Evolutionary conservation across 2,888 invertebrate genomes (phyloP).

Genomic region (Myopa tessellatipennis): DNA sequence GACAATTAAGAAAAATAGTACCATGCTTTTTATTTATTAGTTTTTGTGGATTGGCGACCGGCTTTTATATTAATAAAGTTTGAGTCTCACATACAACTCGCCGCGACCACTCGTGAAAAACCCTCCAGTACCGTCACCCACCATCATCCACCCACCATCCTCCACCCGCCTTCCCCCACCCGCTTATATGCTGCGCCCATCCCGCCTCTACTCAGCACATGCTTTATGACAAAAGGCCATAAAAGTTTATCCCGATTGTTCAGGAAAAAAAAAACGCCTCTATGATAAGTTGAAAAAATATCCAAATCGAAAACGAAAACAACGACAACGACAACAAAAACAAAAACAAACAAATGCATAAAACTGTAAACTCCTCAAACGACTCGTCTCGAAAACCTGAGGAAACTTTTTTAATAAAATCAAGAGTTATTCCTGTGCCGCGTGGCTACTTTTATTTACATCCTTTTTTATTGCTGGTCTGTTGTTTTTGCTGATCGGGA

Average conservation of each 20-base stretch:
- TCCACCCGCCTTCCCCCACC: too few relatives aligned
- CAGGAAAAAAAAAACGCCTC: background rate
- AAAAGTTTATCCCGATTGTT: background rate
- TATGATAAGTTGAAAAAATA: background rate
- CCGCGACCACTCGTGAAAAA: too few relatives aligned
- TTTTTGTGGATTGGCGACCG: background rate
- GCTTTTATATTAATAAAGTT: conserved; percentile 2
- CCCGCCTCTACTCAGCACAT: background rate
- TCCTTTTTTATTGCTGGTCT: background rate
- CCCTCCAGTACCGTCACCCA: too few relatives aligned
- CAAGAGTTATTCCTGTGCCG: conserved; percentile 9
- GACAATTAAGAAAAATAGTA: too few relatives aligned
- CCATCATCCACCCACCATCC: too few relatives aligned
- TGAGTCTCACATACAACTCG: background rate
- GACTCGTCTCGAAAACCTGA: background rate
- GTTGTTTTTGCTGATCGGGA: conserved; percentile 2
- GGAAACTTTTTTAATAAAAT: conserved; percentile 29
- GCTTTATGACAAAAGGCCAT: background rate
- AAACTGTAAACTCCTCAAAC: conserved; percentile 8
- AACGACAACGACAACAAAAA: background rate
- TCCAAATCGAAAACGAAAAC: background rate
- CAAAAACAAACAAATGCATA: background rate
- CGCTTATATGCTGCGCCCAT: background rate
- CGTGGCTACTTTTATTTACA: conserved; percentile 12
- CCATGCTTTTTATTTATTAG: background rate